Conservation (phyloP, 2,113 vertebrate species). For the Coptodon bakossiorum region DNA sequence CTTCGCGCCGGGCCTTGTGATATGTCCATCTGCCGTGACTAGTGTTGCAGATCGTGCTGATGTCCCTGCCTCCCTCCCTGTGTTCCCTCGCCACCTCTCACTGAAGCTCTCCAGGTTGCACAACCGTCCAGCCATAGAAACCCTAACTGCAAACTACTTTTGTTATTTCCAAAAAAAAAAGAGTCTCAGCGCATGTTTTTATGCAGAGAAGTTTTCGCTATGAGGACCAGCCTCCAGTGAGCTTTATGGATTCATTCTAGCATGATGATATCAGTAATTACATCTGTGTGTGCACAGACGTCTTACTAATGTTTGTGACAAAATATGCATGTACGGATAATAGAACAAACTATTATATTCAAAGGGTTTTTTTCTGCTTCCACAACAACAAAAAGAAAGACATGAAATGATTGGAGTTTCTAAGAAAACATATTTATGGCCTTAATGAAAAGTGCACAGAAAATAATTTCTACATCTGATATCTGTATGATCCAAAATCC, state of each 20-base stretch:
- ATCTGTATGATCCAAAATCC: background rate
- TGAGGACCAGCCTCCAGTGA: background rate
- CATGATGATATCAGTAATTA: background rate
- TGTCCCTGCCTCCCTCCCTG: conserved; percentile 12
- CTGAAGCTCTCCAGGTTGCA: conserved; percentile 13
- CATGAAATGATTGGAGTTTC: background rate
- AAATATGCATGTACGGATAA: background rate
- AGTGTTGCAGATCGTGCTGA: conserved; percentile 37
- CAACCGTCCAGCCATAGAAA: background rate
- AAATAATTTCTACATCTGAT: background rate
- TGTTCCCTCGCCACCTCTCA: conserved; percentile 17
- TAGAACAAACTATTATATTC: background rate
- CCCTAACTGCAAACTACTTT: background rate
- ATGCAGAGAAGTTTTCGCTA: background rate
- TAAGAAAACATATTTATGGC: background rate
- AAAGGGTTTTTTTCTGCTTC: background rate
- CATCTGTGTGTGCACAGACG: background rate
- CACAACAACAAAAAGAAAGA: background rate
- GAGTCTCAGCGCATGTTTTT: background rate
- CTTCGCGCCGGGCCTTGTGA: conserved; percentile 36
- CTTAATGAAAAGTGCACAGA: background rate
- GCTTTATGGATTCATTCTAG: background rate
- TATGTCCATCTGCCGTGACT: conserved; percentile 48
- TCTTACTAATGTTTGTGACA: background rate
- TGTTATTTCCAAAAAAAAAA: background rate